Conservation (phyloP, 2,888 invertebrate genomes). For the Gibbula magus region DNA sequence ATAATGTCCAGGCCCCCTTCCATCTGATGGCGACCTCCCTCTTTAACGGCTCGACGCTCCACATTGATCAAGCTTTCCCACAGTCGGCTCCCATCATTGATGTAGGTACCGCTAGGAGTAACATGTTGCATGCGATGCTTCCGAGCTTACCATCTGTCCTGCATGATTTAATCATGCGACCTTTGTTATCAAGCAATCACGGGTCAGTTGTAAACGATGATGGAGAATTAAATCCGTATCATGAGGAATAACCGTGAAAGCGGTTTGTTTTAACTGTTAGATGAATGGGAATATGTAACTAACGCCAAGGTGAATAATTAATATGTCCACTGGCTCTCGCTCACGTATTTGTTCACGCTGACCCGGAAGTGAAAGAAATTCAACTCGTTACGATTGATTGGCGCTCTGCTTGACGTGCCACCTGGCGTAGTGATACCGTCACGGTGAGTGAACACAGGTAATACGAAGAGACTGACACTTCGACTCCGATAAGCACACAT, state of each 20-base stretch:
- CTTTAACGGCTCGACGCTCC: too few species aligned
- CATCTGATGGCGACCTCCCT: too few species aligned
- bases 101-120: conserved; percentile 8
- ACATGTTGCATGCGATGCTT: background rate
- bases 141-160: background rate
- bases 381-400: too few species aligned
- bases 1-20: too few species aligned
- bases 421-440: too few species aligned
- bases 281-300: conserved; percentile 12
- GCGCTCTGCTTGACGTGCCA: too few species aligned
- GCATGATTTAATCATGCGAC: conserved; percentile 5
- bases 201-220: conserved; percentile 7
- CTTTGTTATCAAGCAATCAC: background rate
- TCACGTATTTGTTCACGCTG: background rate
- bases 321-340: background rate
- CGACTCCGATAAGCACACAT: too few species aligned
- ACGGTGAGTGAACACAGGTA: too few species aligned
- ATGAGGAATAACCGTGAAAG: conserved; percentile 6
- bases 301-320: background rate
- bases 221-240: background rate
- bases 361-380: background rate
- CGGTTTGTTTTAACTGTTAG: background rate
- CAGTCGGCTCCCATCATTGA: too few species aligned
- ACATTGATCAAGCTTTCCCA: too few species aligned
- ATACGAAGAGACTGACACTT: too few species aligned